These are phyloP conservation scores for Volucella inanis DNA, from an alignment of 2,888 invertebrate species.

Conservation along the genomic window DNA sequence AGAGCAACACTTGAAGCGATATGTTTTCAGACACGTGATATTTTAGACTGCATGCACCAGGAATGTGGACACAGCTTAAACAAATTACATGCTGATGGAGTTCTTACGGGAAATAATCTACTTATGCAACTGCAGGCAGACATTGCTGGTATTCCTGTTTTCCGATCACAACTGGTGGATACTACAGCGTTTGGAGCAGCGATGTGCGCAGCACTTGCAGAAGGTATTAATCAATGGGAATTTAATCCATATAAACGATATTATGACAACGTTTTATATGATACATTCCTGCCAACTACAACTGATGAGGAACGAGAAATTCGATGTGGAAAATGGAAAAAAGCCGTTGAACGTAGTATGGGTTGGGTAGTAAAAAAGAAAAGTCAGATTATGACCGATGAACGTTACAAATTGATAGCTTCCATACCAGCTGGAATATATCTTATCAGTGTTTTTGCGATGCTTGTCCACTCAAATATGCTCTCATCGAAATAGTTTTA, in stretches of 20 bases:
- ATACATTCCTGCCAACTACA: constrained; percentile 92
- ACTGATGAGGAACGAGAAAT: constrained; percentile 91
- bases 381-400: constrained; percentile 91
- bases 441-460: constrained; percentile 88
- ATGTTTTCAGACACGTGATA: constrained; percentile 97
- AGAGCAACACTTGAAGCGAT: constrained; percentile 97
- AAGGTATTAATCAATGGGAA: constrained; percentile 88
- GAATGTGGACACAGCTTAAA: constrained; percentile 94
- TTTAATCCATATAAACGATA: constrained; percentile 85
- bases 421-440: constrained; percentile 92
- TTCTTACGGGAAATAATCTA: constrained; percentile 93
- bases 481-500: constrained; percentile 28
- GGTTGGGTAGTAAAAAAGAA: constrained; percentile 93
- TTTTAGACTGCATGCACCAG: constrained; percentile 96
- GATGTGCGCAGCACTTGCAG: constrained; percentile 93
- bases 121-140: constrained; percentile 99
- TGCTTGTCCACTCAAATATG: constrained; percentile 82
- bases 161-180: constrained; percentile 92
- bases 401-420: constrained; percentile 89
- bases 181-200: constrained; percentile 97
- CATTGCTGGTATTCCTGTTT: constrained; percentile 94
- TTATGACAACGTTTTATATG: constrained; percentile 84
- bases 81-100: constrained; percentile 96
- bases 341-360: constrained; percentile 95
- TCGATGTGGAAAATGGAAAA: constrained; percentile 96